Evolutionary conservation across 1,140 invertebrate species (phyloP).

Genomic region (Pogonus chalceus): DNA sequence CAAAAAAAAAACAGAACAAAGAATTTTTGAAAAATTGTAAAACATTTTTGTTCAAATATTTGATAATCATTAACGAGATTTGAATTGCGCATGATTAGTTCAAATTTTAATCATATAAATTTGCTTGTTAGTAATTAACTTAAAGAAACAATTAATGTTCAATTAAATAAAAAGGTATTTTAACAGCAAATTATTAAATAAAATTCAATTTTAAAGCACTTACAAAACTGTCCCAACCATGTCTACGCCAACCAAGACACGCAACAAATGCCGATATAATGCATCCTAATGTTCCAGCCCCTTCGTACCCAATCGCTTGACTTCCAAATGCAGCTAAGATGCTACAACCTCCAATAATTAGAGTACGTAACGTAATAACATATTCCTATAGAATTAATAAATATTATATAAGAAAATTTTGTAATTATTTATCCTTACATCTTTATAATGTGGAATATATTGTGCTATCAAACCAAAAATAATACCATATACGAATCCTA

Average conservation of each 20-base stretch:
- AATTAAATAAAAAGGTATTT: too few relatives aligned
- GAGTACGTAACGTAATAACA: conserved; percentile 35
- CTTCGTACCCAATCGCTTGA: conserved; percentile 41
- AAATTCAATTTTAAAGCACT: too few relatives aligned
- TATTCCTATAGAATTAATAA: conserved; percentile 24
- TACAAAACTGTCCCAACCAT: conserved; percentile 26
- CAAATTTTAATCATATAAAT: too few relatives aligned
- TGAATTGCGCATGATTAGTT: too few relatives aligned
- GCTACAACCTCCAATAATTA: conserved; percentile 45
- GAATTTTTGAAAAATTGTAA: too few relatives aligned
- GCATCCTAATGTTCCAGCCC: conserved; percentile 53
- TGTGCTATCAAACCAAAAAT: conserved; percentile 38
- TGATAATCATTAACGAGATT: too few relatives aligned
- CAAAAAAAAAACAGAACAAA: too few relatives aligned
- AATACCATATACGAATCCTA: conserved; percentile 42
- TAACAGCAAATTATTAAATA: too few relatives aligned
- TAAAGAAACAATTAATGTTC: too few relatives aligned
- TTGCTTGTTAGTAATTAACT: too few relatives aligned
- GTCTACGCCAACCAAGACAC: conserved; percentile 36
- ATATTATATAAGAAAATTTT: background rate
- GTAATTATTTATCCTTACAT: conserved; percentile 11
- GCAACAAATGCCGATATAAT: conserved; percentile 52
- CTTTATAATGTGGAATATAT: conserved; percentile 35
- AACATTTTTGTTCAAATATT: too few relatives aligned
- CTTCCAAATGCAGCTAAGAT: conserved; percentile 51